Base-by-base conservation (phyloP, 2,888 invertebrate species). In the Oscheius sp. region DNA sequence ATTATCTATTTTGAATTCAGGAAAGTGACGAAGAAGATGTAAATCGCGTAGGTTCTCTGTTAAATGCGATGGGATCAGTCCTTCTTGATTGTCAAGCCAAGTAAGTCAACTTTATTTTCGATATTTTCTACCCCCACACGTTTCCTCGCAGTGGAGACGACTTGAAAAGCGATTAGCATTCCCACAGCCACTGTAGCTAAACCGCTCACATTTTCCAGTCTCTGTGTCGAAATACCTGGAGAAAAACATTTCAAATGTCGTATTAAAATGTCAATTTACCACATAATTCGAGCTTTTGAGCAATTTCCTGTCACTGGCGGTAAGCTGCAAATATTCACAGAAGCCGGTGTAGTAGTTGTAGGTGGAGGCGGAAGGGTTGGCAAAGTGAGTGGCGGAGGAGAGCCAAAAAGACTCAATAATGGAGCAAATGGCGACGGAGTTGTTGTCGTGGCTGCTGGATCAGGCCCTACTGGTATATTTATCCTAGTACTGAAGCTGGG, bases 231-330 rank as follows among this genome's bases (percentile, higher is more conserved):
- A 81, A 58, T 76, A 80, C 79, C 79, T 78, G 50, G 37, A 46
- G 29, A 42, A 17, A 12, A 12, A 8, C 23, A 23, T 46, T 3
- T 27, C 20, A 10, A 12, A 63, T 63, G 25, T 27, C 2, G n/a
- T 27, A 8, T 46, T 20, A n/a, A n/a, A 1, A 5, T 12, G 10
- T 61, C 12, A 17, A 6, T 48, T 46, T 63, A 76, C 80, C 78
- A 78, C 80, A 80, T 80, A 27, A 80, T 78, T 52, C 76, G 67
- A 10, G 78, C 76, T 17, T 74, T 57, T 12, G 65, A 70, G 58
- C 81, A 81, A 10, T 70, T 68, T 45, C 80, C 80, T 20, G 80
- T 81, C 1, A 79, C 65, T 1, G 80, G 80, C 5, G 79, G 79
- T 6, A 78, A 50, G 23, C 69, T 55, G 48, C 78, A 78, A 23